Percentiles rank a stretch among this genome's conserved stretches.
Conservation (phyloP, 35 echinoderm and acorn worm species). For the Heliocidaris tuberculata region DNA sequence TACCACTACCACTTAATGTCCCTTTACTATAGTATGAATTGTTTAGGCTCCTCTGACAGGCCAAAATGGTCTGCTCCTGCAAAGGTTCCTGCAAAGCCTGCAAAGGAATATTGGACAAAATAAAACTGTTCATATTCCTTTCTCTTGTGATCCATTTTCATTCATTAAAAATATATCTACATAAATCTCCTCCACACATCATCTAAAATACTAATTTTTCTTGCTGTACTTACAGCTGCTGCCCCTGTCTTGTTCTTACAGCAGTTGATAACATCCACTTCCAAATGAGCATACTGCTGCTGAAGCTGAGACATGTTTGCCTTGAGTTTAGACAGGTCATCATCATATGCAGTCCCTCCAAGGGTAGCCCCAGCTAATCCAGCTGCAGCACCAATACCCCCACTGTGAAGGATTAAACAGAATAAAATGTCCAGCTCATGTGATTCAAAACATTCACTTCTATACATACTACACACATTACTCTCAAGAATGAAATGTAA, state of each 20-base stretch:
- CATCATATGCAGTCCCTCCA: background rate
- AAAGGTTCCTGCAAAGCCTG: background rate
- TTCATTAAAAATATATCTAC: too few relatives aligned
- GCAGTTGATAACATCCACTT: constrained; percentile 67
- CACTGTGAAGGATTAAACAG: constrained; percentile 22
- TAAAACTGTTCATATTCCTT: background rate
- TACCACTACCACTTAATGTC: background rate
- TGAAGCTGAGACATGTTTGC: constrained; percentile 58
- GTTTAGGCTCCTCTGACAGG: background rate
- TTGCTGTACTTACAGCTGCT: constrained; percentile 45
- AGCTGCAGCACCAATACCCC: constrained; percentile 36
- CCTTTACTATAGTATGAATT: background rate
- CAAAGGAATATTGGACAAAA: background rate
- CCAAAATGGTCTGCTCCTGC: background rate
- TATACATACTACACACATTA: too few relatives aligned
- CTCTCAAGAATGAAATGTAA: too few relatives aligned
- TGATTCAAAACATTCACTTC: too few relatives aligned
- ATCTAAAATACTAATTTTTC: background rate
- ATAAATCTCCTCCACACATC: too few relatives aligned
- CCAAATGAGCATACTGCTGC: constrained; percentile 53
- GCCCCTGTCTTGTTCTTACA: constrained; percentile 73
- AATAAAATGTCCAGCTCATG: background rate
- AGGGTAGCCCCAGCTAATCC: background rate
- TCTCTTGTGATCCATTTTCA: too few relatives aligned
- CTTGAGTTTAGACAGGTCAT: constrained; percentile 62